Evolutionary conservation across 2,797 vertebrate genomes (phyloP).

Genomic region (Morelia viridis): DNA sequence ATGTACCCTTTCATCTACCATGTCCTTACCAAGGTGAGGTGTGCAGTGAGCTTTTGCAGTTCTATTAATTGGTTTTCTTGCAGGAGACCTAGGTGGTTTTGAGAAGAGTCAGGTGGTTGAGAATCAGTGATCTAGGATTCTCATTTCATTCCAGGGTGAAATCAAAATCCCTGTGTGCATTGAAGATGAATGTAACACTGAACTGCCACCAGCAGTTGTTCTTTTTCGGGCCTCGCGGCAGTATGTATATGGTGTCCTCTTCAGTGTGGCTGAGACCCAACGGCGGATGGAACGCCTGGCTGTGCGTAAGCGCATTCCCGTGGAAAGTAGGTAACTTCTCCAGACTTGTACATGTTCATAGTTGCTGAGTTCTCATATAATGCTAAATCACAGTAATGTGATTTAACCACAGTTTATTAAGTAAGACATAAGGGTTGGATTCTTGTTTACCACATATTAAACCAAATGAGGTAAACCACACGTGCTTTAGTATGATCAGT

Average conservation of each 20-base stretch:
- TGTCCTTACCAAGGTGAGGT: slow-evolving; percentile 86
- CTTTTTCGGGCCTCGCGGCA: slow-evolving; percentile 88
- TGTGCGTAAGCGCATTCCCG: slow-evolving; percentile 81
- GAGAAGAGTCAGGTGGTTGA: neutral
- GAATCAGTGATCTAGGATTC: neutral
- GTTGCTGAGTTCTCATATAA: neutral
- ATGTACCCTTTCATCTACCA: slow-evolving; percentile 95
- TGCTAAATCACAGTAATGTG: neutral
- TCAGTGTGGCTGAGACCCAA: slow-evolving; percentile 91
- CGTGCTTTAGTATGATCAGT: neutral
- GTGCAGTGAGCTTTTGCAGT: neutral
- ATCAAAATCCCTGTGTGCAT: slow-evolving; percentile 93
- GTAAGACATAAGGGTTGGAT: neutral
- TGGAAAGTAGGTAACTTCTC: slow-evolving; percentile 75
- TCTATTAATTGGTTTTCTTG: neutral
- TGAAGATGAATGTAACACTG: slow-evolving; percentile 90
- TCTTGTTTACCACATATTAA: neutral
- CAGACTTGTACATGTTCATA: neutral
- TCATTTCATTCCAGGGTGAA: slow-evolving; percentile 78
- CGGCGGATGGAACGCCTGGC: slow-evolving; percentile 86
- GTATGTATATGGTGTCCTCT: slow-evolving; percentile 89
- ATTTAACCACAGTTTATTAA: neutral
- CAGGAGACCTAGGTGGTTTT: neutral
- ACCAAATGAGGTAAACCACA: neutral
- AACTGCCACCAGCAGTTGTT: slow-evolving; percentile 86